These are phyloP conservation scores for Pachliopta kotzebuea DNA, from an alignment of 2,888 invertebrate species.

Conservation along the genomic window DNA sequence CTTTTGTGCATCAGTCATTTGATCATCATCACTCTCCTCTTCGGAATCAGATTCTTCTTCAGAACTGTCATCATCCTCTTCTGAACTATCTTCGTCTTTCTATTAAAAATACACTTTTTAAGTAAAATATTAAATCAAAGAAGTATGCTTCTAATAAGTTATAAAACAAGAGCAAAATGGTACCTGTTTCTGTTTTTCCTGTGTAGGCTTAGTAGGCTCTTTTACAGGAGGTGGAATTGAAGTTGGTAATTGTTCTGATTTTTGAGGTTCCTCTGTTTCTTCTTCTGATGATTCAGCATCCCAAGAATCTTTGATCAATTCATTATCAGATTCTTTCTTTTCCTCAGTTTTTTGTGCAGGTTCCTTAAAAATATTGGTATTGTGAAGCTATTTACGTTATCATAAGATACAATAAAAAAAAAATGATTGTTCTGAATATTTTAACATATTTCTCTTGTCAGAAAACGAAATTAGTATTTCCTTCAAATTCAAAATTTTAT, in stretches of 20 bases:
- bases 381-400: too few relatives aligned
- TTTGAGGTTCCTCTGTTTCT: conserved; percentile 50
- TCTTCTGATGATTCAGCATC: conserved; percentile 87
- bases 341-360: conserved; percentile 49
- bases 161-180: not conserved
- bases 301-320: conserved; percentile 90
- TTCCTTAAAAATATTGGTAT: conserved; percentile 39
- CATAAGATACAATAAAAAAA: too few relatives aligned
- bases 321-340: conserved; percentile 68
- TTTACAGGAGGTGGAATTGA: conserved; percentile 32
- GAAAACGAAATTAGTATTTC: too few relatives aligned
- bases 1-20: conserved; percentile 87
- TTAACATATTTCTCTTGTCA: too few relatives aligned
- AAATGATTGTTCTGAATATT: too few relatives aligned
- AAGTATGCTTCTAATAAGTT: not conserved
- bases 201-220: conserved; percentile 41
- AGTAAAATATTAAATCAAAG: not conserved
- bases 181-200: conserved; percentile 51
- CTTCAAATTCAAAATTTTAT: too few relatives aligned
- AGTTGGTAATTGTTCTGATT: conserved; percentile 44
- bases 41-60: conserved; percentile 77
- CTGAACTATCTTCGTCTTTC: conserved; percentile 73
- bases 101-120: conserved; percentile 30
- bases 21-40: conserved; percentile 83
- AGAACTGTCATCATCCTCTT: conserved; percentile 68